Conservation (phyloP, 2,888 invertebrate species). For the Dynastes grantii region DNA sequence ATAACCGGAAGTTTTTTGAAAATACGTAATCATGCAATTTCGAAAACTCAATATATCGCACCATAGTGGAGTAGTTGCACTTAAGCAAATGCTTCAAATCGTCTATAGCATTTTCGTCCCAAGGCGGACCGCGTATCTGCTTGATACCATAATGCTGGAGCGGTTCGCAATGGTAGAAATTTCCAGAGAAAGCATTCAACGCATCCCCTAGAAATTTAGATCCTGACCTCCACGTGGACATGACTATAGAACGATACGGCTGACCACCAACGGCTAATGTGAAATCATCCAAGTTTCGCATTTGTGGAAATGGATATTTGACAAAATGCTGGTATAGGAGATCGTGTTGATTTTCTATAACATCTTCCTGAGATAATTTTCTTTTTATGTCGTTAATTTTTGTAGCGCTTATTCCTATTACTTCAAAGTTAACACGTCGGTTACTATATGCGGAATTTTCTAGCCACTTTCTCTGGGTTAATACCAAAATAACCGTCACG, state of each 20-base stretch:
- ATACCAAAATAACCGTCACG: no score
- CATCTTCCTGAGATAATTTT: slow-evolving; percentile 72
- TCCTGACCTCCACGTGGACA: slow-evolving; percentile 93
- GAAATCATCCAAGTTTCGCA: slow-evolving; percentile 78
- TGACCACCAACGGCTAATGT: slow-evolving; percentile 80
- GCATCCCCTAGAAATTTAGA: slow-evolving; percentile 92
- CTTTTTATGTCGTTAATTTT: slow-evolving; percentile 51
- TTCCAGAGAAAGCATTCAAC: slow-evolving; percentile 87
- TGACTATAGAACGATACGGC: slow-evolving; percentile 83
- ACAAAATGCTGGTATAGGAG: slow-evolving; percentile 75
- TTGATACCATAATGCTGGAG: slow-evolving; percentile 86
- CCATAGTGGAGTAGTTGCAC: slow-evolving; percentile 84
- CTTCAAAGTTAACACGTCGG: no score
- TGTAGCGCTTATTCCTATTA: slow-evolving; percentile 10
- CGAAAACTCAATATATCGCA: slow-evolving; percentile 85
- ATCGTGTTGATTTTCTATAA: slow-evolving; percentile 74
- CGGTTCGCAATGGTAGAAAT: slow-evolving; percentile 93
- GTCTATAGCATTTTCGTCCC: slow-evolving; percentile 78
- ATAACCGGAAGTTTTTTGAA: slow-evolving; percentile 87
- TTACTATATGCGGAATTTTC: no score
- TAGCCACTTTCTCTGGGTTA: no score
- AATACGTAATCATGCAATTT: slow-evolving; percentile 85
- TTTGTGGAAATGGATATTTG: slow-evolving; percentile 76
- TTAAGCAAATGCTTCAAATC: slow-evolving; percentile 82
- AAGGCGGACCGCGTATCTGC: slow-evolving; percentile 84